Conservation (phyloP, 2,797 vertebrate species). For the Jordanella pulchra region DNA sequence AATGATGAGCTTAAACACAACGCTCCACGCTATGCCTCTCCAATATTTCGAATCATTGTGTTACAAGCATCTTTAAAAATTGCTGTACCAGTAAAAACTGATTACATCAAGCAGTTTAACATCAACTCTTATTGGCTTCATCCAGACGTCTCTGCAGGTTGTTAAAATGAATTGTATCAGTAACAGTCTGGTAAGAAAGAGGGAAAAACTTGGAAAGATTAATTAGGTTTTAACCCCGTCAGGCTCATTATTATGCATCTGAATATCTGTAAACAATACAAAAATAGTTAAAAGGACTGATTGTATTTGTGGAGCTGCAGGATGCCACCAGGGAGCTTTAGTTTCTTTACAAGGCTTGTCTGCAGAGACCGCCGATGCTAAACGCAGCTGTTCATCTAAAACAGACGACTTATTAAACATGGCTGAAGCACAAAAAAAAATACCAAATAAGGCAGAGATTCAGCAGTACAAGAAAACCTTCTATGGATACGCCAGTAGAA, state of each 20-base stretch:
- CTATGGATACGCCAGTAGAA: not conserved
- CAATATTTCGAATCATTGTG: not conserved
- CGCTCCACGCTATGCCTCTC: not conserved
- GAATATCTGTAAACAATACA: conserved; percentile 15
- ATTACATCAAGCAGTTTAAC: conserved; percentile 16
- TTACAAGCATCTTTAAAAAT: not conserved
- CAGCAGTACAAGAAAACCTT: conserved; percentile 4
- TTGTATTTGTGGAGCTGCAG: conserved; percentile 31
- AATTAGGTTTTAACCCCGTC: conserved; percentile 44
- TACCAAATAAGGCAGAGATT: conserved; percentile 7
- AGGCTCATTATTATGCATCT: conserved; percentile 36
- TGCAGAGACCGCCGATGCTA: conserved; percentile 18
- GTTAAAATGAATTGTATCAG: conserved; percentile 67
- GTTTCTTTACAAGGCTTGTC: conserved; percentile 36
- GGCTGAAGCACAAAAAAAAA: conserved; percentile 15
- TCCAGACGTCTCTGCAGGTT: conserved; percentile 11
- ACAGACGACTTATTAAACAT: conserved; percentile 26
- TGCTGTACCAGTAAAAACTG: not conserved
- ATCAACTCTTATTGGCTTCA: conserved; percentile 22
- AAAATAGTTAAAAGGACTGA: conserved; percentile 18
- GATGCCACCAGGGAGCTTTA: conserved; percentile 7
- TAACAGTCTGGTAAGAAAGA: not conserved
- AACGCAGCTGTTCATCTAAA: conserved; percentile 33
- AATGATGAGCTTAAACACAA: not conserved
- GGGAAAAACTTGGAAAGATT: conserved; percentile 42